Evolutionary conservation across 2,888 invertebrate genomes (phyloP), one percentile per base, ranked within the genome.

Genomic region (Uropetala carovei): DNA sequence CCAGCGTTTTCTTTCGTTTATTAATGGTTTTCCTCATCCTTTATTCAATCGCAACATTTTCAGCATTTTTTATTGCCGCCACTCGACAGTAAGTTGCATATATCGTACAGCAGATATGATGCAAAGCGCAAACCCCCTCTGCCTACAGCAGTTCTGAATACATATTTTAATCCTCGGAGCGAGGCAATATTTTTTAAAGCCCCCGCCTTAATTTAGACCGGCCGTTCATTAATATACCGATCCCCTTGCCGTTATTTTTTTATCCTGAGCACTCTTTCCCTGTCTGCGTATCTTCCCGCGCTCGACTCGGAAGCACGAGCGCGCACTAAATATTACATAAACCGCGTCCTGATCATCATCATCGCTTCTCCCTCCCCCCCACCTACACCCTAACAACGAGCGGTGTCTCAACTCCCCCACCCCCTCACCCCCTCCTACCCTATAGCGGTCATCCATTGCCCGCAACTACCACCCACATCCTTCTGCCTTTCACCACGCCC

Each of bases 401-500:
- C 43, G 43, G 43, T 43, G 43, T 43, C 43, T 43, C 1, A 43
- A n/a, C n/a, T n/a, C n/a, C 75, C 75, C 75, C 22, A 75, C 27
- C 75, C 75, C 75, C 22, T 75, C n/a, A n/a, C n/a, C n/a, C n/a
- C 43, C 75, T 27, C 75, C 22, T 27, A 9, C 75, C 75, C 75
- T 27, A 27, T 27, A 22, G 75, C 27, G 75, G 75, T 75, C 75
- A 27, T 75, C 75, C 75, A 75, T 75, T 75, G 22, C 75, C 75
- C 18, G 27, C 27, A 60, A 64, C 64, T 58, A 60, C 11, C n/a
- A 10, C 83, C 68, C 43, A 68, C 58, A 30, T 43, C 64, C 60
- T 89, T 43, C 89, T 58, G 43, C 89, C 64, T 89, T 89, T 89
- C 89, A 68, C 89, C 89, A 64, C 89, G 30, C 86, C 86, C 86